Evolutionary conservation across 1,140 invertebrate genomes (phyloP).

Genomic region (Meloidogyne hapla): DNA sequence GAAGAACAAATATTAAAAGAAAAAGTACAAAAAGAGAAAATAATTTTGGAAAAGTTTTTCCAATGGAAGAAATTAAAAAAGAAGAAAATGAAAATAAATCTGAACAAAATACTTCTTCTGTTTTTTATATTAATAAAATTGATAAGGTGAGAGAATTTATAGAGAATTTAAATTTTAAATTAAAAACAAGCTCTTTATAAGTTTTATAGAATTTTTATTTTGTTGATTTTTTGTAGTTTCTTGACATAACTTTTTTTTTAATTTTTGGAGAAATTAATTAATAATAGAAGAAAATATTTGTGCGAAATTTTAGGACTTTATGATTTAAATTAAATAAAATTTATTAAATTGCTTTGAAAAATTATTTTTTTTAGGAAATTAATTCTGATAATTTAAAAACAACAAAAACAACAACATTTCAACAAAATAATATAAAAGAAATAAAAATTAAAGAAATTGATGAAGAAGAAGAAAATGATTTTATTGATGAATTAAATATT

Average conservation of each 20-base stretch:
- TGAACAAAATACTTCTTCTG: neutral
- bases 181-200: too few relatives aligned
- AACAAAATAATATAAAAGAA: neutral
- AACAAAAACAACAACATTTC: neutral
- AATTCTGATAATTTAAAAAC: too few relatives aligned
- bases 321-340: too few relatives aligned
- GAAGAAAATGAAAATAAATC: neutral
- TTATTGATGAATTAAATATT: neutral
- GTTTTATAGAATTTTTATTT: too few relatives aligned
- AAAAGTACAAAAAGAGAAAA: neutral
- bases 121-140: neutral
- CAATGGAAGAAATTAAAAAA: neutral
- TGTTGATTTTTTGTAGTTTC: too few relatives aligned
- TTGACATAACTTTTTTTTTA: too few relatives aligned
- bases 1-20: neutral
- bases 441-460: neutral
- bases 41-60: slow-evolving; percentile 1
- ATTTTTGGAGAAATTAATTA: too few relatives aligned
- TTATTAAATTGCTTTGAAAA: too few relatives aligned
- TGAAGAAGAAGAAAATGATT: neutral
- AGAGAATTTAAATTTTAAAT: too few relatives aligned
- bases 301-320: too few relatives aligned
- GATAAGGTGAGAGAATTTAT: neutral
- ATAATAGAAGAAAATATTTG: too few relatives aligned
- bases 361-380: neutral